Conservation (phyloP, 2,113 vertebrate species). For the Zootoca vivipara region DNA sequence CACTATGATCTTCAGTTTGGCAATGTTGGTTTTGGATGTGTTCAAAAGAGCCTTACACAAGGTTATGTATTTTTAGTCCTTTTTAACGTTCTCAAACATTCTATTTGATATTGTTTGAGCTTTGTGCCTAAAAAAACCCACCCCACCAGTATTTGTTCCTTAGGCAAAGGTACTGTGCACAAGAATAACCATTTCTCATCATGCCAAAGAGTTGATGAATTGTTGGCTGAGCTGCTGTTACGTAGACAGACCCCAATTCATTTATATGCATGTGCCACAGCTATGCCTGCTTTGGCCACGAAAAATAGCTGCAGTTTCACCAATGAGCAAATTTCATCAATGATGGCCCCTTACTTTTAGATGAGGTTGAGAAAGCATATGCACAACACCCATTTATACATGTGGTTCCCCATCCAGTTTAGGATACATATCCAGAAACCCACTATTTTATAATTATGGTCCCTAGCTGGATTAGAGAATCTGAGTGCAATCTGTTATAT, state of each 20-base stretch:
- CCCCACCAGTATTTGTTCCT: not conserved
- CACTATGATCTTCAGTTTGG: not conserved
- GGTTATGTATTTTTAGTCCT: too few relatives aligned
- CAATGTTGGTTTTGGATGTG: not conserved
- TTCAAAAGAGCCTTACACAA: not conserved
- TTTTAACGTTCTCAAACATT: not conserved
- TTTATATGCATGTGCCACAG: not conserved
- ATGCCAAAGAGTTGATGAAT: not conserved
- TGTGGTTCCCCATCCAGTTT: not conserved
- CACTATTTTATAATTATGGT: not conserved
- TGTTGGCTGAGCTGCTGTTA: not conserved
- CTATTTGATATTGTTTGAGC: not conserved
- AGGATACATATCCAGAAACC: not conserved
- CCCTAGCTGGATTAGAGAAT: not conserved
- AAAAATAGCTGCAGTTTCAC: not conserved
- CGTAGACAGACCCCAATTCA: not conserved
- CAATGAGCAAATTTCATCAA: not conserved
- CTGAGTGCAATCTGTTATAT: conserved; percentile 32
- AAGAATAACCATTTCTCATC: not conserved
- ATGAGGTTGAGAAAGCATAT: not conserved
- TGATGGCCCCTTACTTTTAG: not conserved
- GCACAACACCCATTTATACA: not conserved
- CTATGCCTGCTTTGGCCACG: not conserved
- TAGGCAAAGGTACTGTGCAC: not conserved
- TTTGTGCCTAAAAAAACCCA: not conserved